Conservation (phyloP, 1,140 invertebrate genomes). For the Rhopalosiphum maidis region DNA sequence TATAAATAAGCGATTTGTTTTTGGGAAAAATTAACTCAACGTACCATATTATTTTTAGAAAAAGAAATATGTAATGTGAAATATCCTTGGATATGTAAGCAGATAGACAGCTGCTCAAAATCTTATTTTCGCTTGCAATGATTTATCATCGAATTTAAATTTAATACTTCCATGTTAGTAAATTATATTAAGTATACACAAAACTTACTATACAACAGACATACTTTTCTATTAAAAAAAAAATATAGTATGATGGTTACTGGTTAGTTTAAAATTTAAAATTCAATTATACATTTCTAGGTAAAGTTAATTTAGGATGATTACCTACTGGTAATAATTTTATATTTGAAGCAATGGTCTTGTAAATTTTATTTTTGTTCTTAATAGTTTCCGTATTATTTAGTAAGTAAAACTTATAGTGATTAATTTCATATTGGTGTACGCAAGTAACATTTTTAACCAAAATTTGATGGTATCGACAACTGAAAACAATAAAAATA, state of each 20-base stretch:
- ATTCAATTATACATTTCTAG: neutral
- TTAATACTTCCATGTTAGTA: neutral
- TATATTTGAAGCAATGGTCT: neutral
- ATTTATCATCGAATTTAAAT: neutral
- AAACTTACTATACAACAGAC: neutral
- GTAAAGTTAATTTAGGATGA: neutral
- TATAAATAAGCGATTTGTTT: no score
- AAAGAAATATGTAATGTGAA: neutral
- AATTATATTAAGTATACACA: neutral
- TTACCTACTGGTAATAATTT: no score
- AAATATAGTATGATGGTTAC: no score
- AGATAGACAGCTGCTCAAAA: neutral
- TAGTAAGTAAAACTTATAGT: neutral
- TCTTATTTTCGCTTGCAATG: neutral
- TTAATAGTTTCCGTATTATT: neutral
- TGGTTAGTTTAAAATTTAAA: neutral
- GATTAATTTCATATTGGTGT: neutral
- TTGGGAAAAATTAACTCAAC: no score
- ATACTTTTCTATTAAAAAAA: no score
- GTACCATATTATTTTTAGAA: no score
- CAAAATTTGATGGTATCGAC: neutral
- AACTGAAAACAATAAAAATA: no score
- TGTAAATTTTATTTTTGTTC: neutral
- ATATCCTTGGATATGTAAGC: neutral
- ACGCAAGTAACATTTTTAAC: neutral